Conservation (phyloP, 2,888 invertebrate genomes). For the Hetaerina titia region DNA sequence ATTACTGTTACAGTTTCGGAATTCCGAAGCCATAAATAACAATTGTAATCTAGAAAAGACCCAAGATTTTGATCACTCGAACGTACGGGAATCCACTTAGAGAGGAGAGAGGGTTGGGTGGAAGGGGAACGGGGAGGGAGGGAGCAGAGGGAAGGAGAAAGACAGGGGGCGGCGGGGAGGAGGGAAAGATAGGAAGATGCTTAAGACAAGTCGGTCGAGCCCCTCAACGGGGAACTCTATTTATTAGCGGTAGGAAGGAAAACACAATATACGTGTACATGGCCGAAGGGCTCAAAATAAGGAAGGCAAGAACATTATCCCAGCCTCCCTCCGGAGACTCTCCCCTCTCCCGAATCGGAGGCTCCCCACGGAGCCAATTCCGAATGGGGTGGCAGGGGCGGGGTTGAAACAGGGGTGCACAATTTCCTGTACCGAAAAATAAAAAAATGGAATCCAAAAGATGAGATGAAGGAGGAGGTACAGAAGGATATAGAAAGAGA, state of each 20-base stretch:
- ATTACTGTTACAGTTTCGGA: conserved; percentile 21
- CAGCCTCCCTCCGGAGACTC: neutral
- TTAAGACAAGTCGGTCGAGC: conserved; percentile 19
- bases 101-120: neutral
- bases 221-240: conserved; percentile 12
- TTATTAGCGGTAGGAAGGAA: conserved; percentile 27
- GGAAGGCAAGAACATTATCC: conserved; percentile 10
- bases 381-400: neutral
- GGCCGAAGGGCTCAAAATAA: conserved; percentile 29
- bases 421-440: neutral
- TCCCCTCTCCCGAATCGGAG: neutral
- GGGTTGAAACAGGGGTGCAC: neutral
- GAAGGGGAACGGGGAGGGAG: neutral
- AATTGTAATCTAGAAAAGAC: conserved; percentile 22
- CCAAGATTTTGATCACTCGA: conserved; percentile 21
- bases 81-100: conserved; percentile 31
- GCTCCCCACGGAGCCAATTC: neutral
- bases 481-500: neutral
- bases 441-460: neutral
- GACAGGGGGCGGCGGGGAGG: neutral
- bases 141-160: neutral
- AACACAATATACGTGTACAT: conserved; percentile 32
- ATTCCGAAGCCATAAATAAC: conserved; percentile 35
- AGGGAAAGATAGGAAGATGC: neutral
- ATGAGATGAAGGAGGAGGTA: neutral